A percentile compares a stretch with the other conserved stretches of the same genome.
Conservation (phyloP, 2,888 invertebrate genomes). For the Phyllotreta cruciferae region DNA sequence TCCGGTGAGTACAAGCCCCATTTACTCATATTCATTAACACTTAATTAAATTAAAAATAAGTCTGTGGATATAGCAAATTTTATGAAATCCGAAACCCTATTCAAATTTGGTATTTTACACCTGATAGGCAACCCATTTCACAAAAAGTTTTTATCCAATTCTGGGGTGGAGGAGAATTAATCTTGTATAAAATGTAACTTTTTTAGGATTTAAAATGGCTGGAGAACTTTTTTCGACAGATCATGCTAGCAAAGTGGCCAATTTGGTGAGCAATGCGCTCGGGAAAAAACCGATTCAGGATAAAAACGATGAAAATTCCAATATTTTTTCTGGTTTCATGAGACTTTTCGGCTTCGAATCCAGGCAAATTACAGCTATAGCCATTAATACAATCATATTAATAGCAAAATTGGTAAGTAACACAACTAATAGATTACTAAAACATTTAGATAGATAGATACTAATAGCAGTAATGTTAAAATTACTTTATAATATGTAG, state of each 20-base stretch:
- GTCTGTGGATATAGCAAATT: no score
- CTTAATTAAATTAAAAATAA: no score
- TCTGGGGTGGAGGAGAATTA: background rate
- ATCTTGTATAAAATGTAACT: background rate
- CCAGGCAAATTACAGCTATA: conserved; percentile 79
- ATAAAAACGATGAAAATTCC: conserved; percentile 33
- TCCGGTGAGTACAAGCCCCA: conserved; percentile 32
- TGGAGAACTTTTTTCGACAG: conserved; percentile 60
- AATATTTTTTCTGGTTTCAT: conserved; percentile 66
- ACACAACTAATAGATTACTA: no score
- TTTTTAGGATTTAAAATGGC: conserved; percentile 61
- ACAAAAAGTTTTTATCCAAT: no score
- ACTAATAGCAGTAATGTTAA: no score
- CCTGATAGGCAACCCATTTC: no score
- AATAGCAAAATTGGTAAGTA: conserved; percentile 80
- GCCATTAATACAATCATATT: conserved; percentile 84
- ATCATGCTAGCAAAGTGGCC: conserved; percentile 66
- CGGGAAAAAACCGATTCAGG: conserved; percentile 46
- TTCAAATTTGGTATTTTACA: no score
- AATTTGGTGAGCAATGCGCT: conserved; percentile 68
- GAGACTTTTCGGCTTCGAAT: conserved; percentile 76
- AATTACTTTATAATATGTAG: no score
- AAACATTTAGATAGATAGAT: background rate
- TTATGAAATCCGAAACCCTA: no score
- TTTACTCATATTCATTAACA: no score